Conservation (phyloP, 2,888 invertebrate genomes). For the Julus scandinavius region DNA sequence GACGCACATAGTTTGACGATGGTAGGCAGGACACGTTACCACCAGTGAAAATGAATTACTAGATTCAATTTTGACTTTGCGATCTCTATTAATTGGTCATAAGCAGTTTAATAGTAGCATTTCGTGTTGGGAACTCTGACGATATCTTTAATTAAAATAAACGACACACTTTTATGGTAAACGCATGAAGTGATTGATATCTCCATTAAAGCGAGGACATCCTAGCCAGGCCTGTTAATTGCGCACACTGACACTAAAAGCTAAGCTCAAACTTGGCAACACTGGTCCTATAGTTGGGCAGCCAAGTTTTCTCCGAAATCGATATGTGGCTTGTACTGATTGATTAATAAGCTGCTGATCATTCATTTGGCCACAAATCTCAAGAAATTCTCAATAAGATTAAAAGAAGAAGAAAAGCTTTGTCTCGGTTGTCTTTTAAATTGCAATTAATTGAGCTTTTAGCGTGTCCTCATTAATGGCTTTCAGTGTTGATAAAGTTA, state of each 20-base stretch:
- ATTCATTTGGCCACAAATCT: slow-evolving; percentile 33
- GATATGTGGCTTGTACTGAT: neutral
- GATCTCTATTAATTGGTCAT: slow-evolving; percentile 46
- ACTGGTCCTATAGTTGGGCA: neutral
- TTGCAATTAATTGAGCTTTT: neutral
- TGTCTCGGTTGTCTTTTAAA: neutral
- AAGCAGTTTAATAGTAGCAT: slow-evolving; percentile 43
- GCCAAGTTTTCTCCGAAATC: neutral
- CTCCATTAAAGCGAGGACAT: slow-evolving; percentile 40
- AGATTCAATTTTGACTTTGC: slow-evolving; percentile 43
- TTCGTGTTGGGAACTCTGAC: slow-evolving; percentile 16
- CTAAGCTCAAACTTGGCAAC: slow-evolving; percentile 28
- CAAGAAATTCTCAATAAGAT: neutral
- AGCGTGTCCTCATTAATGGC: neutral
- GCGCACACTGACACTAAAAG: neutral
- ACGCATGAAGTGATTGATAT: slow-evolving; percentile 43
- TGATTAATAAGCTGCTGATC: slow-evolving; percentile 36
- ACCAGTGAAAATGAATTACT: slow-evolving; percentile 22
- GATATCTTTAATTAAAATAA: slow-evolving; percentile 46
- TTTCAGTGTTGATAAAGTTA: neutral
- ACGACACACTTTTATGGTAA: slow-evolving; percentile 41
- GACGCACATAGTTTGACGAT: neutral
- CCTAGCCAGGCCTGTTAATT: neutral
- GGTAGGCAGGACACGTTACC: slow-evolving; percentile 4
- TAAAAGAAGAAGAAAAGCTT: neutral